A percentile compares a stretch with the other conserved stretches of the same genome.
Evolutionary conservation across 92 coral and sea anemone genomes (phyloP).

Genomic region (Phenganax subtilis): DNA sequence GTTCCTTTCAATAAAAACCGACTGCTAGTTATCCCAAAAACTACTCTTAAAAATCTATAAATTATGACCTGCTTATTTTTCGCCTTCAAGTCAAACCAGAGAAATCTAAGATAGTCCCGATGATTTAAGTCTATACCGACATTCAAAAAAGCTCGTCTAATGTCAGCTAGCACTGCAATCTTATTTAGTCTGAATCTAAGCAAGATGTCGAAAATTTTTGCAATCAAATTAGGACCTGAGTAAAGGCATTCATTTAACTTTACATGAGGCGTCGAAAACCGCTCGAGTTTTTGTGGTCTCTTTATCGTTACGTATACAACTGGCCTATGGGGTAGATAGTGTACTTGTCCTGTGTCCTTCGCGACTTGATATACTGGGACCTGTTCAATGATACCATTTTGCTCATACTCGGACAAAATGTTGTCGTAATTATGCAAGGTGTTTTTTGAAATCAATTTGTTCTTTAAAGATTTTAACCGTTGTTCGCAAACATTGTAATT

Average conservation of each 20-base stretch:
- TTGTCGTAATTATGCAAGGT: not conserved
- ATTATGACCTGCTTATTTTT: not conserved
- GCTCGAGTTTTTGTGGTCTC: not conserved
- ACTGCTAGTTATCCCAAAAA: not conserved
- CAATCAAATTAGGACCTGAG: not conserved
- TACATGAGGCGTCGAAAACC: not conserved
- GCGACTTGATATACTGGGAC: not conserved
- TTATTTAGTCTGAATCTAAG: not conserved
- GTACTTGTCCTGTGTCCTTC: not conserved
- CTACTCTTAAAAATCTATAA: conserved; percentile 5
- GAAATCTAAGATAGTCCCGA: not conserved
- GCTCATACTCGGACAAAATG: not conserved
- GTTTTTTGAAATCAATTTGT: not conserved
- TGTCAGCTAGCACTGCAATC: not conserved
- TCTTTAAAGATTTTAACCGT: not conserved
- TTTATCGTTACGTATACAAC: not conserved
- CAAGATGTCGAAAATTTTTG: not conserved
- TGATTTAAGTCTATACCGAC: not conserved
- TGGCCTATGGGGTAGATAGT: not conserved
- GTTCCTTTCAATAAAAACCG: not conserved
- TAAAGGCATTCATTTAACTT: conserved; percentile 2
- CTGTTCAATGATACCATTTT: not conserved
- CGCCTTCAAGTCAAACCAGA: not conserved
- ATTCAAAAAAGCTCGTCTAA: not conserved
- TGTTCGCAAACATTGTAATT: not conserved